Conservation (phyloP, 2,797 vertebrate species). For the Protonibea diacanthus region DNA sequence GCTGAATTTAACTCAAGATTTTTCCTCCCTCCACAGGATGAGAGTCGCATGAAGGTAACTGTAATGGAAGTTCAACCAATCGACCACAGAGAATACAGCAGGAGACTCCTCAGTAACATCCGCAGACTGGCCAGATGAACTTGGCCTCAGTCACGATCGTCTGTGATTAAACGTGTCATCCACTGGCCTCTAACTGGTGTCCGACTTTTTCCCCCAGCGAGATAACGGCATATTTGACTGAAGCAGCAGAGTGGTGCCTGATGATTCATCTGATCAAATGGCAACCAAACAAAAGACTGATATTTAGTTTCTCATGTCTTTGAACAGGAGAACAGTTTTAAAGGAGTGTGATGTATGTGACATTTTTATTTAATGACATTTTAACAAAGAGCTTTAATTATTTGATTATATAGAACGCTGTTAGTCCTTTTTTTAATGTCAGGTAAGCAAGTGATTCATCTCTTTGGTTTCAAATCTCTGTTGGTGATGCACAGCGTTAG, state of each 20-base stretch:
- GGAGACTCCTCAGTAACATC: slow-evolving; percentile 88
- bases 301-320: slow-evolving; percentile 45
- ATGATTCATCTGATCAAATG: slow-evolving; percentile 53
- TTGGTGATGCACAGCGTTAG: slow-evolving; percentile 3
- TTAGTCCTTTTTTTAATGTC: not conserved
- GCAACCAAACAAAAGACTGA: slow-evolving; percentile 61
- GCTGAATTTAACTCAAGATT: not conserved
- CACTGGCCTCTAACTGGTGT: slow-evolving; percentile 29
- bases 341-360: not conserved
- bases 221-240: slow-evolving; percentile 52
- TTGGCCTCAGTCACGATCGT: slow-evolving; percentile 14
- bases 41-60: slow-evolving; percentile 90
- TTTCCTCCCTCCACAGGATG: slow-evolving; percentile 84
- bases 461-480: slow-evolving; percentile 5
- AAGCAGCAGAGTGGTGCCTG: slow-evolving; percentile 34
- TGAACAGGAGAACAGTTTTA: slow-evolving; percentile 1
- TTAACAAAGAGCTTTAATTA: slow-evolving; percentile 3
- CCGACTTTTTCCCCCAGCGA: slow-evolving; percentile 25
- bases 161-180: slow-evolving; percentile 29
- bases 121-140: slow-evolving; percentile 73
- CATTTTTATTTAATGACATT: slow-evolving; percentile 40
- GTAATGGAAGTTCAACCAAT: slow-evolving; percentile 89
- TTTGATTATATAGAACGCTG: not conserved
- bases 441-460: not conserved
- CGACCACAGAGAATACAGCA: slow-evolving; percentile 90